A percentile compares a stretch with the other conserved stretches of the same genome.
Conservation (phyloP, 2,797 vertebrate species). For the Manis javanica region DNA sequence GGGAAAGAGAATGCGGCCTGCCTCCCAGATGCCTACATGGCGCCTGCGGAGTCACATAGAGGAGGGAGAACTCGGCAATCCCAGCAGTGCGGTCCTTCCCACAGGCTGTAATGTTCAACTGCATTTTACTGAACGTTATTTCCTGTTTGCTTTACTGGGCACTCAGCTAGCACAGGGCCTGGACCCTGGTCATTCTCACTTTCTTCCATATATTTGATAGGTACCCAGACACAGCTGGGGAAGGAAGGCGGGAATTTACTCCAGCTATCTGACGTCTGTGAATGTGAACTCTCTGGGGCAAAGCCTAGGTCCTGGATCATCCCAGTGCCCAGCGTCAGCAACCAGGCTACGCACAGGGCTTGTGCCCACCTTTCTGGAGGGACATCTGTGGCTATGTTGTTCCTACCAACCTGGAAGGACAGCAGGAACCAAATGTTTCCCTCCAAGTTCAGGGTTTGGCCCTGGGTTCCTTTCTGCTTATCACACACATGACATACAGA, state of each 20-base stretch:
- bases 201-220: neutral
- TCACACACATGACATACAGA: neutral
- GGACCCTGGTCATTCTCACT: neutral
- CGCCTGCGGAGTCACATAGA: neutral
- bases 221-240: neutral
- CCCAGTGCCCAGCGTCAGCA: neutral
- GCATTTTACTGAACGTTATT: neutral
- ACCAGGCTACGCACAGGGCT: rapidly evolving
- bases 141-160: neutral
- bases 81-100: neutral
- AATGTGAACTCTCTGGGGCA: neutral
- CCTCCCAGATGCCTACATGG: rapidly evolving
- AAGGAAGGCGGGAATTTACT: neutral
- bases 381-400: rapidly evolving
- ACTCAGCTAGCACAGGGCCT: neutral
- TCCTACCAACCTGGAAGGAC: neutral
- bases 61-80: too few species aligned
- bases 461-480: neutral
- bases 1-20: rapidly evolving
- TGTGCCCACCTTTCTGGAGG: neutral
- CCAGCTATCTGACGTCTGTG: neutral
- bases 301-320: too few species aligned
- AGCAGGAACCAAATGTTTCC: neutral
- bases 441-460: neutral
- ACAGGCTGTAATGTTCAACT: neutral